Base-by-base conservation (phyloP, 2,888 invertebrate genomes). In the Rotaria magnacalcarata region DNA sequence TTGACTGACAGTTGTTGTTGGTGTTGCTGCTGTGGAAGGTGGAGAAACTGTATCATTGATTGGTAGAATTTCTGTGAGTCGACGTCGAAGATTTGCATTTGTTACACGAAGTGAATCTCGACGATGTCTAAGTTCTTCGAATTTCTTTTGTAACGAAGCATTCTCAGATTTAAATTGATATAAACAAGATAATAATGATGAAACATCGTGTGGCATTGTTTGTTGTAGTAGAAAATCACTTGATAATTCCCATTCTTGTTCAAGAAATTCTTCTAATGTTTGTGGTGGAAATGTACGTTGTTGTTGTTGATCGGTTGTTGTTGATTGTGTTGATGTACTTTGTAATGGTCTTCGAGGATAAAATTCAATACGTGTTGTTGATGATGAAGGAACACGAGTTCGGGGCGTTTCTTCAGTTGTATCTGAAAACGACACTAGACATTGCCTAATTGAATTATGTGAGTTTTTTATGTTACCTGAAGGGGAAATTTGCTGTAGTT, bases 211-310 rank as follows among this genome's bases (percentile, higher is more conserved):
- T 43, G 80, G 80, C 43, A 80, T 80, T 24, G 80, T 80, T 80
- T 80, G 80, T 47, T 80, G 80, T 11, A 80, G 14, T 3, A 80
- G 24, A 80, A 80, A 80, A 47, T 80, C 80, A 80, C 80, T 80
- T 10, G 80, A 47, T 14, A 34, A n/a, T 80, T 80, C 80, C 80
- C 80, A 80, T 80, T 80, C 80, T 43, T 80, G 80, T 80, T 80
- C 80, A 80, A 80, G 80, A 80, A 80, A 80, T 80, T 80, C 80
- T 80, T 80, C 80, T 80, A 80, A 47, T n/a, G 47, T 80, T 47
- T 80, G 80, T 14, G 80, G 80, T 80, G 47, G 21, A 47, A 47
- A 80, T 47, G 47, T n/a, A 7, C 47, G 21, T 75, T 75, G 80
- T n/a, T 21, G 21, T 75, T 75, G 80, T n/a, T 21, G 43, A 47